Evolutionary conservation across 2,888 invertebrate species (phyloP), one percentile per base, ranked within the genome.

Genomic region (Peribatodes rhomboidaria): DNA sequence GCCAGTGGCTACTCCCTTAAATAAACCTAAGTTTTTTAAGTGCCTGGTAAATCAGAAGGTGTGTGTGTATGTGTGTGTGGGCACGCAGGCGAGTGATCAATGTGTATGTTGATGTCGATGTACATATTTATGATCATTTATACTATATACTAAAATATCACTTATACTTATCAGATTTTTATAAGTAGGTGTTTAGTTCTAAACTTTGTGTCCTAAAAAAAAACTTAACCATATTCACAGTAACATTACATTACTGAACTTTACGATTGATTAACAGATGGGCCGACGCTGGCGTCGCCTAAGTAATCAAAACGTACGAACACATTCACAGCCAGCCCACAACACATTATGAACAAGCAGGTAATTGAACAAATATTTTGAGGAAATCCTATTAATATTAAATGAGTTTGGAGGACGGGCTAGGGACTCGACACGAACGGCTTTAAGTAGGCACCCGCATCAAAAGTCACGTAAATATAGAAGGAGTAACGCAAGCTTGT

Each of bases 381-480:
- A 62, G 64, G 68, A 76, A 67, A 75, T 70, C 56, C 70, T 68
- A 76, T 76, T 73, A 74, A 75, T 73, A 74, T 73, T 68, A 67
- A 73, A 78, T 72, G 75, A 72, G 72, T 70, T 70, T 60, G 49
- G 61, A 71, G 68, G 63, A 60, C 50, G 71, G 69, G 68, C 65
- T 54, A 14, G 69, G 65, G 68, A 58, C 68, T 58, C 65, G 60
- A 62, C 57, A 37, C 39, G 61, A 67, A 67, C 63, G 61, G 70
- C 63, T 73, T 65, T 76, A 76, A 76, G 77, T 74, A 76, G 71
- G 64, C 69, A 71, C 75, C 72, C 73, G 65, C 72, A 75, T 74
- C 73, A 76, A 65, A 76, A 77, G 74, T 76, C 76, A 78, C 72
- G 76, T 76, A 78, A 77, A 75, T 77, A 78, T 76, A 78, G 72